phyloP scores from a whole-genome alignment of 2,113 vertebrate genomes.

The Hippocampus barbouri region DNA sequence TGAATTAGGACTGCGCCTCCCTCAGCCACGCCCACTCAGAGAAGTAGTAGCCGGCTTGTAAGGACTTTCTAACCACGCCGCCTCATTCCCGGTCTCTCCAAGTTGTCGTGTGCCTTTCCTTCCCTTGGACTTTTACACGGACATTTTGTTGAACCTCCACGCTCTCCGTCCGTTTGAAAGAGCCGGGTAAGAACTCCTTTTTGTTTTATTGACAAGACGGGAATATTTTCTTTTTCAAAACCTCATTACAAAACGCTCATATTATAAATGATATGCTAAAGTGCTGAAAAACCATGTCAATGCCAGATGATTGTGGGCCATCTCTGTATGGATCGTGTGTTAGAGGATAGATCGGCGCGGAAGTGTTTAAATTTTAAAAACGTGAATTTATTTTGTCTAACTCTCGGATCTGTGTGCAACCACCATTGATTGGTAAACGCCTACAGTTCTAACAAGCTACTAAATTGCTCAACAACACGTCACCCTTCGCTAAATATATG shows the following conservation, averaged over 20 bases:
- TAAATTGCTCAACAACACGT: too few relatives aligned
- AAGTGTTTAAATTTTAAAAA: too few relatives aligned
- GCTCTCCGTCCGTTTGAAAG: background rate
- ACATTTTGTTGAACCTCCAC: slow-evolving; percentile 1
- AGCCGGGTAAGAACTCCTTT: background rate
- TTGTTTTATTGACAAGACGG: background rate
- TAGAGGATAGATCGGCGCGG: background rate
- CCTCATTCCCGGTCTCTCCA: background rate
- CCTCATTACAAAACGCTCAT: background rate
- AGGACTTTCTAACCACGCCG: slow-evolving; percentile 27
- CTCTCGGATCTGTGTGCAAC: too few relatives aligned
- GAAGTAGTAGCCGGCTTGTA: background rate
- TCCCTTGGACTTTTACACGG: slow-evolving; percentile 19
- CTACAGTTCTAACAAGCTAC: too few relatives aligned
- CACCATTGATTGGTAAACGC: too few relatives aligned
- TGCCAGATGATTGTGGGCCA: background rate
- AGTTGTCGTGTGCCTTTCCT: background rate
- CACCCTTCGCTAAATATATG: too few relatives aligned
- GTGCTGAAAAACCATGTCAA: background rate
- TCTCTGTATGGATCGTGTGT: background rate
- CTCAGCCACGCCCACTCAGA: slow-evolving; percentile 69
- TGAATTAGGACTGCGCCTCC: slow-evolving; percentile 35
- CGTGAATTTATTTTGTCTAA: too few relatives aligned
- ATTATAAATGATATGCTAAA: background rate
- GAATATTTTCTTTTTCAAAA: background rate